Evolutionary conservation across 1,140 invertebrate species (phyloP), one percentile per base, ranked within the genome.

Genomic region (Panagrolaimus sp.): DNA sequence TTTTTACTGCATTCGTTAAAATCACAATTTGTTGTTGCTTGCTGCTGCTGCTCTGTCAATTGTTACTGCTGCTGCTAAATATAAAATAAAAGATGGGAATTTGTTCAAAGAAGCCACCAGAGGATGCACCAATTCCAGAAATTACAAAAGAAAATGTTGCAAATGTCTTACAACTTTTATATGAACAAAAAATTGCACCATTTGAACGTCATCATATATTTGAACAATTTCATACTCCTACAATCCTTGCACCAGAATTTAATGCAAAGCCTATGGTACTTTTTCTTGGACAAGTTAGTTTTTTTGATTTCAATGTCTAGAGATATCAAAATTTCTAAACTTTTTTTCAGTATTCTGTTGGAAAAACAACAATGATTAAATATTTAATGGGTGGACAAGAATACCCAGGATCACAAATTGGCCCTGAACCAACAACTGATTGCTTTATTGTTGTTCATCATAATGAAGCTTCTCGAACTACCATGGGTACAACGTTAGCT

Each of bases 281-380:
- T 9, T 75, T 86, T 5, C 82, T 86, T 25, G 85, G 85, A 7
- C 85, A 86, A 72, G 67, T 68, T 9, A 25, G 66, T 67, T 48
- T 25, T 8, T 4, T 61, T 45, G 25, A 9, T 46, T 46, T 66
- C 23, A n/a, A 16, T 46, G n/a, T 65, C 20, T 16, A 38, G 0
- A 5, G 14, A 13, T 9, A 44, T 63, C n/a, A 8, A 31, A 38
- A 38, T 57, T 53, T 1, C 25, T 8, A 8, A 31, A 38, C 9
- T 57, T 53, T 1, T 9, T 68, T 27, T 7, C 85, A 70, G 62
- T 86, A 86, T 74, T 86, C 85, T n/a, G 85, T 84, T 13, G 85
- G 85, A 44, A 86, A 86, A 75, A 86, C 85, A 20, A 84, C 85
- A 9, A 86, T 86, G 68, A 86, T 86, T 65, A 75, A 82, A 20